Evolutionary conservation across 2,113 vertebrate genomes (phyloP).

Genomic region (Corythornis madagascariensis): DNA sequence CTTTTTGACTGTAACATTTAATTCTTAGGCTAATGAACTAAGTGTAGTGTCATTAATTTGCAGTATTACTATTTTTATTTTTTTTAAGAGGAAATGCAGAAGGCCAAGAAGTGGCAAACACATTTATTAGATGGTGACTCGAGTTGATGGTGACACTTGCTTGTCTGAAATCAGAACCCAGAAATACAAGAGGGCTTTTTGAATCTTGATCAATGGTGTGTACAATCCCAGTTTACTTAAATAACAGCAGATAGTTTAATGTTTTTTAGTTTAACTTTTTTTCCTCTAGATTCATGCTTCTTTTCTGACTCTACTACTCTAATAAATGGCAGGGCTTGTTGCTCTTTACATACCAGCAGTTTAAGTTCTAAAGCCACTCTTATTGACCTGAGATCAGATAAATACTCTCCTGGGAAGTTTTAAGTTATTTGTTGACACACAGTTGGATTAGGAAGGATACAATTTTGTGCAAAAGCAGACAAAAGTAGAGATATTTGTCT

Average conservation of each 20-base stretch:
- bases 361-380: slow-evolving; percentile 47
- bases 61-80: not conserved
- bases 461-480: not conserved
- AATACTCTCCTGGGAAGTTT: slow-evolving; percentile 42
- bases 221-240: slow-evolving; percentile 33
- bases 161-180: slow-evolving; percentile 29
- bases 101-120: not conserved
- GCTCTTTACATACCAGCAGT: slow-evolving; percentile 52
- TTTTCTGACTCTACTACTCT: slow-evolving; percentile 40
- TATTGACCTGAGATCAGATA: slow-evolving; percentile 53
- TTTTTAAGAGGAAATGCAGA: not conserved
- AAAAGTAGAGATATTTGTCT: not conserved
- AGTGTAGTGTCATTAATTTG: not conserved
- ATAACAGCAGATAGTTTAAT: slow-evolving; percentile 31
- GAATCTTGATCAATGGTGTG: not conserved
- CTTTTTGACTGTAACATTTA: not conserved
- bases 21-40: not conserved
- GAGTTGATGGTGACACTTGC: not conserved
- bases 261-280: not conserved
- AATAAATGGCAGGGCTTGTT: slow-evolving; percentile 50
- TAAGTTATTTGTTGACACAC: slow-evolving; percentile 52
- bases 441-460: slow-evolving; percentile 5
- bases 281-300: not conserved
- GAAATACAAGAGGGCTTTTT: slow-evolving; percentile 13
- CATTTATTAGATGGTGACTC: not conserved